Percentiles rank a stretch among this genome's conserved stretches.
Evolutionary conservation across 2,888 invertebrate species (phyloP).

Genomic region (Microchrysa polita): DNA sequence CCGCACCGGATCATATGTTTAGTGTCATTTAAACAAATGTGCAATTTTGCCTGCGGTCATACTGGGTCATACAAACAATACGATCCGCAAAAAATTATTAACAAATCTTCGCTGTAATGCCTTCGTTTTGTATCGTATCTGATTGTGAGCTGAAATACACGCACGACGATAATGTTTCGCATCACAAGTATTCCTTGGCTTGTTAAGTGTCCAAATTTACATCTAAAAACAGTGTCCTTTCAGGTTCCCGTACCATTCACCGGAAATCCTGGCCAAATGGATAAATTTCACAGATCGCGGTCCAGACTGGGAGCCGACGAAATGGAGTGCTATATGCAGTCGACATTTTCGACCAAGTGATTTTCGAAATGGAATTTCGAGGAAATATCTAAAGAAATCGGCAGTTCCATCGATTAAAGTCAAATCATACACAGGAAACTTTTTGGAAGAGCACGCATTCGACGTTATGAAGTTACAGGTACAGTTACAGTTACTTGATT

Average conservation of each 20-base stretch:
- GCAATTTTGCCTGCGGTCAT: too few species aligned
- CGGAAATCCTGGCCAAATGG: slow-evolving; percentile 60
- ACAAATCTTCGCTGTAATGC: slow-evolving; percentile 54
- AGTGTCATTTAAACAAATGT: too few species aligned
- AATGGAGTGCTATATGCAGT: slow-evolving; percentile 63
- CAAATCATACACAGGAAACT: slow-evolving; percentile 45
- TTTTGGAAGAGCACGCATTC: slow-evolving; percentile 20
- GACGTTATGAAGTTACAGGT: slow-evolving; percentile 5
- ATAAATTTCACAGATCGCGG: slow-evolving; percentile 60
- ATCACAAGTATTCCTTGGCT: slow-evolving; percentile 60
- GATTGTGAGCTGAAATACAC: slow-evolving; percentile 62
- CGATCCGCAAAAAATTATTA: neutral
- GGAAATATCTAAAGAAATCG: slow-evolving; percentile 60
- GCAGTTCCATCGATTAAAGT: slow-evolving; percentile 57
- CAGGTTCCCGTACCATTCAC: slow-evolving; percentile 61
- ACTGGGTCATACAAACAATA: too few species aligned
- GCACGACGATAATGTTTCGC: slow-evolving; percentile 61
- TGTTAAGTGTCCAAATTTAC: neutral
- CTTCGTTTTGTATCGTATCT: slow-evolving; percentile 62
- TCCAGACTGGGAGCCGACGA: slow-evolving; percentile 60
- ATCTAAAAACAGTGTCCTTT: slow-evolving; percentile 12
- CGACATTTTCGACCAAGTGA: slow-evolving; percentile 61
- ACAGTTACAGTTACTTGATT: too few species aligned
- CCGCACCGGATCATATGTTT: neutral
- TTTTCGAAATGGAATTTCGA: slow-evolving; percentile 58